A percentile compares a stretch with the other conserved stretches of the same genome.
phyloP scores from a whole-genome alignment of 2,113 vertebrate genomes.

The Myrmecobius fasciatus region DNA sequence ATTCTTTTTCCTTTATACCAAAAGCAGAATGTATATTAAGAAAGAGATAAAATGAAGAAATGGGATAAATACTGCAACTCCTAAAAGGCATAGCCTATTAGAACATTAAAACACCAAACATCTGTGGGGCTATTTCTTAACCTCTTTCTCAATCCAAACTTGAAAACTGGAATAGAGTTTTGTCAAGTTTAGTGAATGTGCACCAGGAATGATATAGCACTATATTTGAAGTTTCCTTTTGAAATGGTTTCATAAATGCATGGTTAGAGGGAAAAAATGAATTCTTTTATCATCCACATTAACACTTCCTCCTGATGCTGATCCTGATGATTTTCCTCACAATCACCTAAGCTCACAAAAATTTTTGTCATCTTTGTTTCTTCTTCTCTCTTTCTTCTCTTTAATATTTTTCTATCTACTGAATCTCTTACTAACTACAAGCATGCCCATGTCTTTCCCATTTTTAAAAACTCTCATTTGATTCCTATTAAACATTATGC shows the following conservation, averaged over 20 bases:
- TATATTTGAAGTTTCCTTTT: background rate
- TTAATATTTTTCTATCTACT: background rate
- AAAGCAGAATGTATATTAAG: background rate
- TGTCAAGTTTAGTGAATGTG: background rate
- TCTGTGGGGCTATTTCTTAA: background rate
- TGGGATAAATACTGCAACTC: background rate
- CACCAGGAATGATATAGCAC: background rate
- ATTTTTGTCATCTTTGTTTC: background rate
- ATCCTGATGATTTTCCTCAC: background rate
- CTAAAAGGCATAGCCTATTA: background rate
- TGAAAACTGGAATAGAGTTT: background rate
- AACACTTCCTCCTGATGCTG: background rate
- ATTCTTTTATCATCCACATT: background rate
- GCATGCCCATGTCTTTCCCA: background rate
- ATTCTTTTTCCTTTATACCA: background rate
- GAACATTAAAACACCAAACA: background rate
- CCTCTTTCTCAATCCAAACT: background rate
- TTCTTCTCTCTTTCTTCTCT: background rate
- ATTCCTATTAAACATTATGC: background rate
- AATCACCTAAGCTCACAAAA: background rate
- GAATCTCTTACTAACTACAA: background rate
- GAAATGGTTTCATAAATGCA: background rate
- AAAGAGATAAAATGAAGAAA: background rate
- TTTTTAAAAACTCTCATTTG: background rate
- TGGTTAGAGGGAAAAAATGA: background rate